A percentile compares a stretch with the other conserved stretches of the same genome.
Conservation (phyloP, 2,797 vertebrate species). For the Pteronotus mesoamericanus region DNA sequence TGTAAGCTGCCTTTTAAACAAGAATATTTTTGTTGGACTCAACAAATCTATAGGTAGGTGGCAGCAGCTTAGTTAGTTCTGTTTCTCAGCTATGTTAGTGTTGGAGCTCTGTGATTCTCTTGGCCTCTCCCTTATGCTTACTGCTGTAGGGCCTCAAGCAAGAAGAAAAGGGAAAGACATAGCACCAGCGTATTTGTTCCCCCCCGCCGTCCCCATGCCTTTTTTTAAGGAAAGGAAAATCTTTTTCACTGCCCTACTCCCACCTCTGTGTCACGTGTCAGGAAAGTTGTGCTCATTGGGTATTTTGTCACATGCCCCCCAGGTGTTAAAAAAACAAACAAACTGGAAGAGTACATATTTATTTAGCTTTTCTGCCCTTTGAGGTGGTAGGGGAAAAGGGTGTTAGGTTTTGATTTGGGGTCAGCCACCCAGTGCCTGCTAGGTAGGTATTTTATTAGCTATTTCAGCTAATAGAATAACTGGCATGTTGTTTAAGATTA, state of each 20-base stretch:
- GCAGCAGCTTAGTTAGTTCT: neutral
- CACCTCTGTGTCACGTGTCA: neutral
- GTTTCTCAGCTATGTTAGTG: neutral
- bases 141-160: neutral
- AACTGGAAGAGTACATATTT: neutral
- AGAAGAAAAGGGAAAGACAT: neutral
- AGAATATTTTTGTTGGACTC: neutral
- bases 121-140: neutral
- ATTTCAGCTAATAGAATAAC: neutral
- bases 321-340: neutral
- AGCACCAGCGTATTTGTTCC: neutral
- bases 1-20: neutral
- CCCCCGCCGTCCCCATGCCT: too few relatives aligned
- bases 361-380: neutral
- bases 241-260: neutral
- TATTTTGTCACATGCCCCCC: neutral
- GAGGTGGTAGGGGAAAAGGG: neutral
- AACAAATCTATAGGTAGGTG: neutral
- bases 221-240: neutral
- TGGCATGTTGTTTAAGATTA: neutral
- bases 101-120: neutral
- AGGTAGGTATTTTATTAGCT: slow-evolving; percentile 8
- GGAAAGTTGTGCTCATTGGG: neutral
- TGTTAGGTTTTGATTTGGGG: neutral
- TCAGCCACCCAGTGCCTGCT: neutral